phyloP scores from a whole-genome alignment of 2,888 invertebrate genomes.

The Acanthosepion lycidas region DNA sequence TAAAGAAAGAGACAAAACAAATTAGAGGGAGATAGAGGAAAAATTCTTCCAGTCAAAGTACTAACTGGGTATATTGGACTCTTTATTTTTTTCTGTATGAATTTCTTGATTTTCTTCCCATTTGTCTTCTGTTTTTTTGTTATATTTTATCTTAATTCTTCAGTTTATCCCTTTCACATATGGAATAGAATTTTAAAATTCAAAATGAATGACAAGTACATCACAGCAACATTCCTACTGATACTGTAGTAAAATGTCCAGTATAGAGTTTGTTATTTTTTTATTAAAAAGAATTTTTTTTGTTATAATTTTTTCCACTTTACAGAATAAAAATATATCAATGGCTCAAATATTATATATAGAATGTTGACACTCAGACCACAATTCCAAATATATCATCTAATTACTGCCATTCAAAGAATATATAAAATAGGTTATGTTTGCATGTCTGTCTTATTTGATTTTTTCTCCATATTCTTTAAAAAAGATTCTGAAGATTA shows the following conservation, averaged over 20 bases:
- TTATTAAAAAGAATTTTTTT: no score
- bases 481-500: neutral
- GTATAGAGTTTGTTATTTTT: neutral
- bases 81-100: neutral
- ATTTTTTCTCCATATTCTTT: neutral
- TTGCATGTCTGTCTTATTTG: slow-evolving; percentile 34
- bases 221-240: slow-evolving; percentile 45
- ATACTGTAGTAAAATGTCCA: slow-evolving; percentile 25
- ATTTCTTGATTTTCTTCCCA: slow-evolving; percentile 34
- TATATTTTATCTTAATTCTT: neutral
- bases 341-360: no score
- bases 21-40: neutral
- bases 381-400: no score
- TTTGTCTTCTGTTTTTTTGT: neutral
- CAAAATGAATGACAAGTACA: slow-evolving; percentile 33
- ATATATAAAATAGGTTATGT: neutral
- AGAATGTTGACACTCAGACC: no score
- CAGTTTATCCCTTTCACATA: slow-evolving; percentile 38
- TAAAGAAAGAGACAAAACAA: neutral
- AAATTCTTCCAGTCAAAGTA: slow-evolving; percentile 36
- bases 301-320: neutral
- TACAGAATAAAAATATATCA: neutral
- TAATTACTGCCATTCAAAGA: no score
- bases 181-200: slow-evolving; percentile 44
- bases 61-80: slow-evolving; percentile 37